Evolutionary conservation across 2,797 vertebrate genomes (phyloP), one percentile per base, ranked within the genome.

Genomic region (Tympanoctomys barrerae): DNA sequence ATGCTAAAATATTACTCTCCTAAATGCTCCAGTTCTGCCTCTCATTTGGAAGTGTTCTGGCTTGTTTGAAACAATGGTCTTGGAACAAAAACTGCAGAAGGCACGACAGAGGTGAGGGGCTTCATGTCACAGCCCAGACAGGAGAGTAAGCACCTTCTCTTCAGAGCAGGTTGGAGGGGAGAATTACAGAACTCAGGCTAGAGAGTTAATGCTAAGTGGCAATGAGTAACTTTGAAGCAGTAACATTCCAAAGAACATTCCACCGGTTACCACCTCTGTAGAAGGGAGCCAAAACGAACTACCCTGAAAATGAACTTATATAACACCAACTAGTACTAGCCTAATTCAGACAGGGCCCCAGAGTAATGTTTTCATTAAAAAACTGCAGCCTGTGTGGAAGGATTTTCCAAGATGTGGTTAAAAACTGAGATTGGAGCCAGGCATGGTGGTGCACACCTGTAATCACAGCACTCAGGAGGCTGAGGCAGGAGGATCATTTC

Each of bases 41-140:
- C 71, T 59, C 21, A 19, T 64, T 85, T 28, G 24, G 7, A 52
- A 71, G 39, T 5, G 14, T 46, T 89, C 14, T 33, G 22, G 21
- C 52, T 54, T 87, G 22, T 36, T 81, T 94, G 75, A 61, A 84
- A 64, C 3, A 49, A 22, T 39, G 26, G 68, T 89, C 75, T 57
- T 57, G 57, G 19, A 86, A 62, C n/a, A 82, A 46, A 84, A 59
- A 13, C 14, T 28, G 49, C 39, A 28, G 71, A 22, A 75, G 59
- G 22, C 0, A 46, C 39, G 21, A 7, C 4, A 9, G 42, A 71
- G 42, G 66, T 10, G 9, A 0, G 52, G 77, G 19, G 21, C 28
- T 13, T 18, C 0, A 24, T 2, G 1, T 19, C 70, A 61, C 2
- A 18, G n/a, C 7, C 2, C 1, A 9, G 86, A 52, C 8, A 0